These are phyloP conservation scores for Epinotia brunnichana DNA, from an alignment of 2,888 invertebrate species.

Conservation along the genomic window DNA sequence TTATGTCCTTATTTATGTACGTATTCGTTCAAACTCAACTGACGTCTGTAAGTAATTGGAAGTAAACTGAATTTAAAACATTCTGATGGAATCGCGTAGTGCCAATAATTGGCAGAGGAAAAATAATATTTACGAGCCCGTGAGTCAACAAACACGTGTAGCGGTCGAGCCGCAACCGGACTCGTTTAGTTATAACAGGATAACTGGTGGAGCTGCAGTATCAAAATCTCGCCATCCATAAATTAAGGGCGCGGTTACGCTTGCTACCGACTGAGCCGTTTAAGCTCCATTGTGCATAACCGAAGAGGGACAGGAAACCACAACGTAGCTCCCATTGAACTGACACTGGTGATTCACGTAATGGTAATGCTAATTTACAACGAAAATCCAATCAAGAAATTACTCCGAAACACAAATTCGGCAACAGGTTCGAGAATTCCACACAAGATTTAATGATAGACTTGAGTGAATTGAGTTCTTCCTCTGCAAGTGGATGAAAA, in stretches of 20 bases:
- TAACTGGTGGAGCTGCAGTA: constrained; percentile 55
- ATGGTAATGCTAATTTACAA: constrained; percentile 42
- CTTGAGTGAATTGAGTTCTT: constrained; percentile 67
- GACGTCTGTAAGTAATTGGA: too few relatives aligned
- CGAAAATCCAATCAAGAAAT: not conserved
- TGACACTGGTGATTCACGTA: constrained; percentile 52
- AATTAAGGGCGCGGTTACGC: constrained; percentile 68
- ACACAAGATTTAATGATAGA: constrained; percentile 41
- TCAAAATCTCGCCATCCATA: constrained; percentile 76
- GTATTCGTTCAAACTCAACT: too few relatives aligned
- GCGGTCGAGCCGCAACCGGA: constrained; percentile 43
- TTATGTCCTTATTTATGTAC: too few relatives aligned
- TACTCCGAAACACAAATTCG: not conserved
- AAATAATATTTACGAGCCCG: not conserved
- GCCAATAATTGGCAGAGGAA: too few relatives aligned
- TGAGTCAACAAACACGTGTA: constrained; percentile 20
- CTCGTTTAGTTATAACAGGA: constrained; percentile 56
- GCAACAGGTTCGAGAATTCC: constrained; percentile 31
- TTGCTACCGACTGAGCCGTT: constrained; percentile 63
- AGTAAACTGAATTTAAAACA: not conserved
- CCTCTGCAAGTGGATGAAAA: constrained; percentile 73
- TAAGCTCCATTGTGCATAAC: constrained; percentile 73
- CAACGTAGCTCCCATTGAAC: constrained; percentile 55
- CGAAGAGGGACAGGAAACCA: constrained; percentile 65
- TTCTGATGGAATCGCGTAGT: not conserved